Conservation (phyloP, 2,113 vertebrate genomes). For the Vimba vimba region DNA sequence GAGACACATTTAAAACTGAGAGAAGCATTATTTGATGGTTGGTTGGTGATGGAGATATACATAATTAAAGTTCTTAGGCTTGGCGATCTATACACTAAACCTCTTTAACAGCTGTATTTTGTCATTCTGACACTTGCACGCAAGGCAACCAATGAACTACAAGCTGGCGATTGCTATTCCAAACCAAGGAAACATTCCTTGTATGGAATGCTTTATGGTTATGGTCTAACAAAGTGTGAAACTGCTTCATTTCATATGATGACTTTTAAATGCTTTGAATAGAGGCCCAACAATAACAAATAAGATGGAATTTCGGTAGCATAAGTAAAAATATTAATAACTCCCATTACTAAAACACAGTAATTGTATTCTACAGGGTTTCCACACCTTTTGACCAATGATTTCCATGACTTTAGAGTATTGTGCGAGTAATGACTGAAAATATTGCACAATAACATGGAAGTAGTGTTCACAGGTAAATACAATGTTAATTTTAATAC, state of each 20-base stretch:
- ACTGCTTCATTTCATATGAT: background rate
- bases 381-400: background rate
- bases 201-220: background rate
- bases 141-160: too few relatives aligned
- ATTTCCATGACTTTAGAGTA: background rate
- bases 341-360: background rate
- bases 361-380: background rate
- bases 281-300: slow-evolving; percentile 14
- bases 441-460: background rate
- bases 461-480: background rate
- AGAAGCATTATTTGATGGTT: slow-evolving; percentile 17
- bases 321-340: background rate
- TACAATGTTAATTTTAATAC: background rate
- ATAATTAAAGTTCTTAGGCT: background rate
- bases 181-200: background rate
- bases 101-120: slow-evolving; percentile 14
- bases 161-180: too few relatives aligned
- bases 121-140: background rate
- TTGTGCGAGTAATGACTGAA: background rate
- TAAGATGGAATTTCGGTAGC: background rate
- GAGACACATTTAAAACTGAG: background rate
- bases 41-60: background rate
- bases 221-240: slow-evolving; percentile 6
- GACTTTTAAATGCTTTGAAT: background rate
- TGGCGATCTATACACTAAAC: background rate